These are phyloP conservation scores for Polydrusus pterygomalis DNA, from an alignment of 2,888 invertebrate genomes.

Conservation along the genomic window DNA sequence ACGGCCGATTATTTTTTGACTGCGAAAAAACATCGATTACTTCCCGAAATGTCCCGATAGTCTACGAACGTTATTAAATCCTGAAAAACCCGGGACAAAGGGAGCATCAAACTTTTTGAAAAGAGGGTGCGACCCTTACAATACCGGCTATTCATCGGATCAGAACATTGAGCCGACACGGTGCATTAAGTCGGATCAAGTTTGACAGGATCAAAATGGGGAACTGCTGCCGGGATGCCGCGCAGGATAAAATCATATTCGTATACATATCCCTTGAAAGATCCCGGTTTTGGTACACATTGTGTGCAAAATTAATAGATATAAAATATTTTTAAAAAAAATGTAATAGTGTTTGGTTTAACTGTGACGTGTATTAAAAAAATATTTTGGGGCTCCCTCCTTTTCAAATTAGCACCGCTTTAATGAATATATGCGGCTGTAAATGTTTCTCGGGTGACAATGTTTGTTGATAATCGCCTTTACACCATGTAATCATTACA, in stretches of 20 bases:
- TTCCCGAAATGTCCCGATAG: neutral
- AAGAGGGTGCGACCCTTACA: slow-evolving; percentile 27
- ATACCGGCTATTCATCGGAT: slow-evolving; percentile 26
- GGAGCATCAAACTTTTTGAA: slow-evolving; percentile 18
- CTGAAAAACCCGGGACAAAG: slow-evolving; percentile 15
- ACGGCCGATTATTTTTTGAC: too few relatives aligned
- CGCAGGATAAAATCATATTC: slow-evolving; percentile 38
- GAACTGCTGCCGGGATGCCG: slow-evolving; percentile 16
- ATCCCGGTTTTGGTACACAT: too few relatives aligned
- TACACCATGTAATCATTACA: neutral
- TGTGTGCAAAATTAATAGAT: too few relatives aligned
- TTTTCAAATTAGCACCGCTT: too few relatives aligned
- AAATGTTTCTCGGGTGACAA: too few relatives aligned
- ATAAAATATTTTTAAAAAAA: too few relatives aligned
- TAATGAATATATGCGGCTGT: too few relatives aligned
- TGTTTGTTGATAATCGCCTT: too few relatives aligned
- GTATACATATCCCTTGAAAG: neutral
- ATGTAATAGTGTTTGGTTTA: too few relatives aligned
- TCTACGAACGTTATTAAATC: neutral
- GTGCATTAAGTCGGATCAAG: slow-evolving; percentile 43
- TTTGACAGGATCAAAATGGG: slow-evolving; percentile 33
- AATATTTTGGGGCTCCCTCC: too few relatives aligned
- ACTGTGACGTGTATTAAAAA: too few relatives aligned
- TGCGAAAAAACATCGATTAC: neutral
- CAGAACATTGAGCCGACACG: slow-evolving; percentile 36